Evolutionary conservation across 2,888 invertebrate species (phyloP), one percentile per base, ranked within the genome.

Genomic region (Gymnosoma rotundatum): DNA sequence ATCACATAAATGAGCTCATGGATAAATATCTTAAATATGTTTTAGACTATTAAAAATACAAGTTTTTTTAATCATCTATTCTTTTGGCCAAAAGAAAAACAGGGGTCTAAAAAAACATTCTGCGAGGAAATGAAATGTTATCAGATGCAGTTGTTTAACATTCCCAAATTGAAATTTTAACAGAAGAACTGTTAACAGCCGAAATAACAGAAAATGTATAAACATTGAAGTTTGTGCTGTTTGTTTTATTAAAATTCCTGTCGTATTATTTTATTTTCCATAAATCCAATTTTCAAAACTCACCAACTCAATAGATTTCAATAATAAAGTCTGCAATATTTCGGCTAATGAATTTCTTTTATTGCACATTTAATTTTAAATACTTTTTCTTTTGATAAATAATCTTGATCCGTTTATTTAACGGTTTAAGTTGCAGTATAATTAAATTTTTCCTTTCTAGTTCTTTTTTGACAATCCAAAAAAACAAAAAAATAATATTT

Each of bases 241-340:
- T 70, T 63, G 54, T 56, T 66, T 48, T 14, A 14, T 48, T 54
- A 20, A 21, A 50, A 66, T 48, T 38, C 45, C n/a, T 45, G 12
- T 36, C 21, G 36, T 1, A 9, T 21, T 52, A 52, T 75, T 18
- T 56, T 69, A 36, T 50, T 63, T 36, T 45, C 6, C 63, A 70
- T 36, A 20, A 42, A 73, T 36, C n/a, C 52, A 48, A 72, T 42
- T 64, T 21, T 20, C 56, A 32, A 63, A 83, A 89, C 91, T 91
- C 86, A 91, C 91, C 91, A 91, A 88, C 89, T 91, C 91, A 78
- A 92, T 90, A 80, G 91, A 89, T 89, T 91, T 91, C 86, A 92
- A 87, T 69, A 91, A 87, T 63, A 91, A 92, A 83, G 91, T 90
- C 88, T 91, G 90, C 6, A 7, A 5, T 92, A 91, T 91, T 6